A percentile compares a stretch with the other conserved stretches of the same genome.
Conservation (phyloP, 2,113 vertebrate species). For the Cnemophilus loriae region DNA sequence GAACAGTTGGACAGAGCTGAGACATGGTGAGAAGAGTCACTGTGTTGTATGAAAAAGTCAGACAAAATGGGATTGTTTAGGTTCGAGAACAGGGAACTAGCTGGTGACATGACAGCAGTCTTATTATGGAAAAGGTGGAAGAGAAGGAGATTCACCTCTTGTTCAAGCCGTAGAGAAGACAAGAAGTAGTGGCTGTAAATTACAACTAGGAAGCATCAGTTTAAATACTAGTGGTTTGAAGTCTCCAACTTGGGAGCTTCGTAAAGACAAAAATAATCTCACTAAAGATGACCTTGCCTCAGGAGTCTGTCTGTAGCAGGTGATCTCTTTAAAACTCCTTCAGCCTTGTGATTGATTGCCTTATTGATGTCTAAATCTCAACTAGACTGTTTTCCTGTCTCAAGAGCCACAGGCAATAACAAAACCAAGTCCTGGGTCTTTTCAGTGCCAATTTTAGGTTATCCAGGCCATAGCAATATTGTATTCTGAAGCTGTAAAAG, state of each 20-base stretch:
- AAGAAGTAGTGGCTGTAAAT: background rate
- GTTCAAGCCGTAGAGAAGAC: background rate
- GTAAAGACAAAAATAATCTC: background rate
- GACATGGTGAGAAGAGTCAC: background rate
- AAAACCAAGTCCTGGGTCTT: background rate
- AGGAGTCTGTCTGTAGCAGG: background rate
- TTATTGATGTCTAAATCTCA: background rate
- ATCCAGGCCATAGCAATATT: background rate
- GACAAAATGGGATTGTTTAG: background rate
- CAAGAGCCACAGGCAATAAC: background rate
- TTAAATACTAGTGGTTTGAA: background rate
- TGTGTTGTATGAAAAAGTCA: background rate
- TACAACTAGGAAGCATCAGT: background rate
- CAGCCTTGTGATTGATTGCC: background rate
- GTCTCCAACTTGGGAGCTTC: background rate
- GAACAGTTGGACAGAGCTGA: background rate
- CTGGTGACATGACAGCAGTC: background rate
- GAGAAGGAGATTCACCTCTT: background rate
- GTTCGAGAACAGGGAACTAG: background rate
- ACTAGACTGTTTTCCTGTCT: background rate
- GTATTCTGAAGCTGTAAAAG: background rate
- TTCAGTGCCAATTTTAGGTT: background rate
- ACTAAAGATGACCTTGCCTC: background rate
- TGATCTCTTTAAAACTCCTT: background rate
- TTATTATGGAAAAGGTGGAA: background rate